Base-by-base conservation (phyloP, 2,113 vertebrate species). In the Platysteira castanea region DNA sequence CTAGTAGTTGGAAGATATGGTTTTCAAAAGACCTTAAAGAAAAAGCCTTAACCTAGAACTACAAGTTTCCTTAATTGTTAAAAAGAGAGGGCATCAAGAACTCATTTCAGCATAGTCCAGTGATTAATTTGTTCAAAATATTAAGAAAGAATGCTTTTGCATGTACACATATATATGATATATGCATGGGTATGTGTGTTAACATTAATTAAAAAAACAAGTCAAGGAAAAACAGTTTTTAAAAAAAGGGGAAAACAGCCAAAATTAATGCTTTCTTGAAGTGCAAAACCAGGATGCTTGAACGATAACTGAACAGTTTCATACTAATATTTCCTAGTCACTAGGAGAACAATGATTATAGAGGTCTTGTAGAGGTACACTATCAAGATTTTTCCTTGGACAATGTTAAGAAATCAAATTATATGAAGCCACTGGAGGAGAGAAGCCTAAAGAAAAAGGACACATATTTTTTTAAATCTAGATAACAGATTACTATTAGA, bases 121-220 rank as follows among this genome's bases (percentile, higher is more conserved):
- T 69, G 28, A 65, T 69, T 27, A 46, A 57, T 49, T 57, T 70
- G 8, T 27, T 77, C 28, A 81, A 69, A 63, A 41, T 87, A 65
- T 57, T 86, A 74, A 59, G 27, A 71, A 52, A 80, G 3, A 41
- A 46, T 73, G 27, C 3, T 81, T 84, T 59, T 78, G 35, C 27
- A 52, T 18, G 49, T 63, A 33, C 24, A 60, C 17, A 65, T 13
- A 50, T 49, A 47, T 19, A 41, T 37, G 11, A 63, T n/a, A 17
- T 11, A 10, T 4, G 1, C 0, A 0, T 20, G 31, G 6, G 7
- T 18, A 37, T 28, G 6, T n/a, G 27, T 69, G 9, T 35, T 82
- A 75, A 50, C 12, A 37, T 47, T 84, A 42, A 60, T 41, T 70
- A 11, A 57, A 33, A 63, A 68, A 77, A 69, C 15, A 74, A n/a